Evolutionary conservation across 2,797 vertebrate genomes (phyloP).

Genomic region (Hemibagrus guttatus): DNA sequence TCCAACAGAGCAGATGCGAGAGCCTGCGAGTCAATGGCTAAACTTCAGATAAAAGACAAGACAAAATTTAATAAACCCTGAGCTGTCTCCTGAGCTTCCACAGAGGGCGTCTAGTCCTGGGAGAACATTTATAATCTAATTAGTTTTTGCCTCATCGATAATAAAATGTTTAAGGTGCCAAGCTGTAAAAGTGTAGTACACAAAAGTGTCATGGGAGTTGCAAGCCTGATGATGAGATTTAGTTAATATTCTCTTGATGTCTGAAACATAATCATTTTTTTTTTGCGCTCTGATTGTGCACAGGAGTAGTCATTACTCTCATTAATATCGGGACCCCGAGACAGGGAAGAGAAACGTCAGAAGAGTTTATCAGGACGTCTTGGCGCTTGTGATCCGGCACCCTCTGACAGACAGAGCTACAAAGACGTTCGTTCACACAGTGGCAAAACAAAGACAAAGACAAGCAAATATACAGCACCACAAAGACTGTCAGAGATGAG

Average conservation of each 20-base stretch:
- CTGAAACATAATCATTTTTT: slow-evolving; percentile 41
- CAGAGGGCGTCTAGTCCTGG: slow-evolving; percentile 29
- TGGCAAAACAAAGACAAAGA: slow-evolving; percentile 33
- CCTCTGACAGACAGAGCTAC: not conserved
- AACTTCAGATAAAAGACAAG: slow-evolving; percentile 34
- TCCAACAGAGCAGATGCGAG: not conserved
- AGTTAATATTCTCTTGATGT: slow-evolving; percentile 49
- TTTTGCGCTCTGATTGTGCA: slow-evolving; percentile 47
- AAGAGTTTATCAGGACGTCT: slow-evolving; percentile 27
- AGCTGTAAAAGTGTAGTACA: slow-evolving; percentile 28
- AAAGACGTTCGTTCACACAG: not conserved
- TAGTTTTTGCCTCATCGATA: slow-evolving; percentile 48
- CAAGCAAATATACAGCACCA: not conserved
- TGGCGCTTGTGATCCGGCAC: not conserved
- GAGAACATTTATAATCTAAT: slow-evolving; percentile 51
- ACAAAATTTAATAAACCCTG: slow-evolving; percentile 39
- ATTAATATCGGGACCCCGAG: slow-evolving; percentile 24
- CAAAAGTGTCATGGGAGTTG: slow-evolving; percentile 40
- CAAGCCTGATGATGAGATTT: slow-evolving; percentile 38
- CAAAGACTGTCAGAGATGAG: not conserved
- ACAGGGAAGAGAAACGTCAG: slow-evolving; percentile 24
- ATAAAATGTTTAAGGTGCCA: slow-evolving; percentile 48
- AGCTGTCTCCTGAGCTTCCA: slow-evolving; percentile 45
- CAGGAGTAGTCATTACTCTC: slow-evolving; percentile 44
- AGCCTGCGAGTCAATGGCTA: slow-evolving; percentile 23